phyloP scores from a whole-genome alignment of 2,888 invertebrate genomes.

The Alloscopus bannaensis region DNA sequence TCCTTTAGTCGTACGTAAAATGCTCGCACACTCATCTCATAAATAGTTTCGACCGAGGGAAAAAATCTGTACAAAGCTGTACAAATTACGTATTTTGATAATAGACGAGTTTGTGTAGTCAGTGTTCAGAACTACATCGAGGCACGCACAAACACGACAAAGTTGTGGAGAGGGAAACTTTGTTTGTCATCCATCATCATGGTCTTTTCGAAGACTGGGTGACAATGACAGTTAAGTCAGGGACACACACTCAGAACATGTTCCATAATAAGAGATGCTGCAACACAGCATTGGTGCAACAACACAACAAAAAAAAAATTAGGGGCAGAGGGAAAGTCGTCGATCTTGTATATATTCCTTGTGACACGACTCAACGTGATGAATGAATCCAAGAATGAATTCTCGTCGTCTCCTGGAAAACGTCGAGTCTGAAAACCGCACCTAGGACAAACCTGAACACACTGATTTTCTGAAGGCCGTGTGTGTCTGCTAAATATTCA shows the following conservation, averaged over 20 bases:
- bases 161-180: constrained; percentile 19
- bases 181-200: constrained; percentile 50
- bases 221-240: constrained; percentile 43
- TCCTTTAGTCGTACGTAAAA: neutral
- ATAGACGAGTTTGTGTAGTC: neutral
- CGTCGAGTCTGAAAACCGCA: neutral
- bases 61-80: constrained; percentile 1
- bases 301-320: too few relatives aligned
- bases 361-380: constrained; percentile 20
- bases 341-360: neutral
- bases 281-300: neutral
- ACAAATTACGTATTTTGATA: constrained; percentile 14
- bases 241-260: neutral
- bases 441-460: neutral
- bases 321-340: too few relatives aligned
- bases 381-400: too few relatives aligned
- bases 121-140: neutral
- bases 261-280: constrained; percentile 17
- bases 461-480: too few relatives aligned
- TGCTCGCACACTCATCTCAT: too few relatives aligned
- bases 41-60: neutral
- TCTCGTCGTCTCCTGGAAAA: too few relatives aligned
- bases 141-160: constrained; percentile 9
- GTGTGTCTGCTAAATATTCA: too few relatives aligned
- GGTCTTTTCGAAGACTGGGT: constrained; percentile 7